Base-by-base conservation (phyloP, 2,797 vertebrate genomes). In the Sebastes aleutianus region DNA sequence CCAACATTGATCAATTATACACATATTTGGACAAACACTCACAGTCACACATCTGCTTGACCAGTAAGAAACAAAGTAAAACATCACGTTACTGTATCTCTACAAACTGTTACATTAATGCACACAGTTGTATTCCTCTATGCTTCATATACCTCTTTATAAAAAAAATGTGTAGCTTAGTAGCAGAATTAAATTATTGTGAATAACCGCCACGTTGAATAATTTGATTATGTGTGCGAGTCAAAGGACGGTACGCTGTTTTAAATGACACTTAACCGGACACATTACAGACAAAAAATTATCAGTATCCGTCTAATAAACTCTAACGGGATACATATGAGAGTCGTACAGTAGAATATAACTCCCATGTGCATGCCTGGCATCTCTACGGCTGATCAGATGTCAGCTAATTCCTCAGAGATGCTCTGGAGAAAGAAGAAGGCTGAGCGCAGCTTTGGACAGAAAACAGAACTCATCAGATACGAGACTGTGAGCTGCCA, bases 331-430 rank as follows among this genome's bases (percentile, higher is more conserved):
- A 81, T 34, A 77, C 58, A 77, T 56, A 29, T 56, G 27, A 68
- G 74, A 59, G 65, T 74, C 59, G 10, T 34, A 72, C 50, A 67
- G 39, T 16, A 47, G 18, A 71, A 76, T 62, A 53, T 10, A n/a
- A 73, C 53, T 78, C 72, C 64, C 70, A 69, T 79, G 71, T 82
- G 79, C 5, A 32, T 4, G 74, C 6, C 84, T 82, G 86, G 71
- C 76, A 78, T 81, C 80, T 73, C 64, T 47, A 50, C 1, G 24
- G 75, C 79, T 79, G 71, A 88, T 89, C 90, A 81, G 82, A 83
- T 86, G 87, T 85, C 85, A 78, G 83, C 31, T 77, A 74, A 83
- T 74, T 82, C 91, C 82, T 85, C 79, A 87, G 79, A 89, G 88
- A 83, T 8, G 63, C 75, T 87, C 72, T 82, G 86, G 81, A 89